These are phyloP conservation scores for Leptinotarsa undecemlineata DNA, from an alignment of 1,140 invertebrate genomes.

Conservation along the genomic window DNA sequence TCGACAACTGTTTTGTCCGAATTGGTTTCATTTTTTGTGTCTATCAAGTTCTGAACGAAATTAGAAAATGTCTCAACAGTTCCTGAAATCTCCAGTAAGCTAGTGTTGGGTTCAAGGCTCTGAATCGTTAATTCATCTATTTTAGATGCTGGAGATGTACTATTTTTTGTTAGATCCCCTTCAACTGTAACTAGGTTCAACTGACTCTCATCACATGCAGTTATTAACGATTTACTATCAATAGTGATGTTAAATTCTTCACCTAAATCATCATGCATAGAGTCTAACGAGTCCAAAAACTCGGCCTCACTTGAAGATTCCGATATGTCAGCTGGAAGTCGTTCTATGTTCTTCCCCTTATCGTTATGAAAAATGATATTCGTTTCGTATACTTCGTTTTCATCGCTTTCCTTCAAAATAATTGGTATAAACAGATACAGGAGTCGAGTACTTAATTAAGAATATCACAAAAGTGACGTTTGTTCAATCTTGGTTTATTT, in stretches of 20 bases:
- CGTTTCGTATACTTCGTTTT: constrained; percentile 46
- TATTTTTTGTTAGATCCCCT: background rate
- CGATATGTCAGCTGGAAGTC: background rate
- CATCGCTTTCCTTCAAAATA: constrained; percentile 45
- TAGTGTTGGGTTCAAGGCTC: background rate
- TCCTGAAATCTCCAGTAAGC: constrained; percentile 15
- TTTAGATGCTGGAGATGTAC: background rate
- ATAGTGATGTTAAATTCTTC: constrained; percentile 31
- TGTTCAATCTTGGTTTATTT: too few species aligned
- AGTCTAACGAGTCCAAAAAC: constrained; percentile 47
- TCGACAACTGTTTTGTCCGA: background rate
- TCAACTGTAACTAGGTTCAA: background rate
- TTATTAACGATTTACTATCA: constrained; percentile 28
- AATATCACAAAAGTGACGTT: too few species aligned
- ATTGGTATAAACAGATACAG: background rate
- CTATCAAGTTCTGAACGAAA: constrained; percentile 21
- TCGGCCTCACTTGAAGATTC: constrained; percentile 49
- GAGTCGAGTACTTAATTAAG: too few species aligned
- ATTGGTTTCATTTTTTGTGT: constrained; percentile 9
- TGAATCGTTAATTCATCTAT: background rate
- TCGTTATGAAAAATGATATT: constrained; percentile 46
- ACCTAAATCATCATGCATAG: constrained; percentile 37
- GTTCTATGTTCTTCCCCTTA: constrained; percentile 18
- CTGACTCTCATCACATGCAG: constrained; percentile 32
- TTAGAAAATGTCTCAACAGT: constrained; percentile 13